Evolutionary conservation across 2,797 vertebrate genomes (phyloP), one percentile per base, ranked within the genome.

Genomic region (Mareca penelope): DNA sequence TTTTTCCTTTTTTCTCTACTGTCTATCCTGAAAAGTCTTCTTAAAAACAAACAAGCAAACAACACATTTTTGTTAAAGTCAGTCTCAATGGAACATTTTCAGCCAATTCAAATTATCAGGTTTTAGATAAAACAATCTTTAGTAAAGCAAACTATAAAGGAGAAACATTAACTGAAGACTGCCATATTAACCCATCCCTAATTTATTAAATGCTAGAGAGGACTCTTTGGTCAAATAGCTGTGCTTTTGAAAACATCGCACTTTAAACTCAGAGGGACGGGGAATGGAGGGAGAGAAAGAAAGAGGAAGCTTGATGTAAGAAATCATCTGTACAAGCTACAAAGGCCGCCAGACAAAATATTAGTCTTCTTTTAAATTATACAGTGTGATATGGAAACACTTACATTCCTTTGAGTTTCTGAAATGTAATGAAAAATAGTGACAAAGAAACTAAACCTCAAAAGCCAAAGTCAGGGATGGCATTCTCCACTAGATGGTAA

Each of bases 351-450:
- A 94, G 44, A 73, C 64, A 91, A 95, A 97, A 95, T 94, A 92
- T 89, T 97, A 86, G 91, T 93, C 73, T 94, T 94, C 85, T 91
- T 53, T 90, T 95, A 77, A 94, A 63, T 94, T 91, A 87, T 89
- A 68, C 48, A 19, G 48, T 59, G 35, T 53, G 70, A 77, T 88
- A 92, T n/a, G 63, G 80, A 96, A 95, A 84, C 55, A 16, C 78
- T 93, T 78, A 53, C 52, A 53, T 78, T 89, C 84, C 76, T 85
- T 61, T 50, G 24, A 37, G 82, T 92, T 96, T 96, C 48, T 93
- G 80, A 90, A 95, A 87, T 33, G 80, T 88, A 94, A 67, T 3
- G 26, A 94, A 91, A 92, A 95, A 63, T 10, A 71, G 37, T 44
- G 40, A 88, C 67, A 89, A 82, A 85, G 80, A 81, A 78, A 61